phyloP scores from a whole-genome alignment of 37 sponge, comb jelly and placozoan species.

The Aphrocallistes beatrix region DNA sequence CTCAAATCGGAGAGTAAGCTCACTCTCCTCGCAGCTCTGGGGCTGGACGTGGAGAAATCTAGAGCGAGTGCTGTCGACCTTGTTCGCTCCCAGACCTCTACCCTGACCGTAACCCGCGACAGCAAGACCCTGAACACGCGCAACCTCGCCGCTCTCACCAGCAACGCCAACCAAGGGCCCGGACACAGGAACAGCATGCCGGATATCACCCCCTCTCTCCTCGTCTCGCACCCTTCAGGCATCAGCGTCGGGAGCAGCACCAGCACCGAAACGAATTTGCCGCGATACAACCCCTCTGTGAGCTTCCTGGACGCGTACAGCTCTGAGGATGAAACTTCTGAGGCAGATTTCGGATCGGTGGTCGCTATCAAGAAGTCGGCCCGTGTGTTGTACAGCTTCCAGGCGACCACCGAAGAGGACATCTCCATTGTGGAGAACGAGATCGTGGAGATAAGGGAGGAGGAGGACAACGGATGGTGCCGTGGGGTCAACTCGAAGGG shows the following conservation, averaged over 20 bases:
- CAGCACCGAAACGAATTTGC: background rate
- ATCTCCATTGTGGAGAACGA: background rate
- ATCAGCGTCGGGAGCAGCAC: background rate
- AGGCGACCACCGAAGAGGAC: background rate
- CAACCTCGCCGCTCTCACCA: background rate
- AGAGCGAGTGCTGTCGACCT: background rate
- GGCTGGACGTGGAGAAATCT: background rate
- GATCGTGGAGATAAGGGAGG: background rate
- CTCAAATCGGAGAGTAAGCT: background rate
- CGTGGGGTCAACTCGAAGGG: background rate
- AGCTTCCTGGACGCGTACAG: background rate
- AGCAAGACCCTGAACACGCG: background rate
- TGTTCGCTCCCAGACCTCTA: background rate
- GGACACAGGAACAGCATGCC: background rate
- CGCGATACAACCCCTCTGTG: background rate
- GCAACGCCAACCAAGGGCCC: background rate
- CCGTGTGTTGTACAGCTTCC: background rate
- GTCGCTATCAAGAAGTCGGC: background rate
- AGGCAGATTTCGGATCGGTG: background rate
- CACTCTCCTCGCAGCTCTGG: background rate
- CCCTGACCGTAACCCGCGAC: background rate
- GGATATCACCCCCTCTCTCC: background rate
- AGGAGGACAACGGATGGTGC: constrained; percentile 12
- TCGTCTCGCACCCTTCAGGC: background rate
- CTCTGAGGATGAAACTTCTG: background rate